Conservation (phyloP, 2,113 vertebrate genomes). For the Edolisoma coerulescens region DNA sequence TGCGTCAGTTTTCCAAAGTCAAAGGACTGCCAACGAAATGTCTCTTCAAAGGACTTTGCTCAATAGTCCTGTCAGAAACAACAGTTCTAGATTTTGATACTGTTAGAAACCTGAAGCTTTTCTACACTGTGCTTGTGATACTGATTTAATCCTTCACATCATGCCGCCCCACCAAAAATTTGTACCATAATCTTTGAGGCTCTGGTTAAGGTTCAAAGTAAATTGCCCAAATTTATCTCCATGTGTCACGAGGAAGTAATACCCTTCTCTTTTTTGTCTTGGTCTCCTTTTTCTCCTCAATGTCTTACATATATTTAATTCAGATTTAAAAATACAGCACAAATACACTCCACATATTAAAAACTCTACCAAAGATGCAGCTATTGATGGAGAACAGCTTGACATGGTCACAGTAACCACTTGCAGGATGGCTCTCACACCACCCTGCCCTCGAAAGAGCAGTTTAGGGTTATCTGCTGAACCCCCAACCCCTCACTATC, state of each 20-base stretch:
- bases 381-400: background rate
- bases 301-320: background rate
- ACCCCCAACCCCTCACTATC: background rate
- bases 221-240: background rate
- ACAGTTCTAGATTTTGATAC: background rate
- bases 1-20: background rate
- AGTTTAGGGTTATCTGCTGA: background rate
- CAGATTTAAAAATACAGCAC: background rate
- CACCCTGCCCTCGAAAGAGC: background rate
- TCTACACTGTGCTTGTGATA: background rate
- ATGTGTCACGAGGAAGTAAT: background rate
- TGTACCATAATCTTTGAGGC: background rate
- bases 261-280: background rate
- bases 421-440: background rate
- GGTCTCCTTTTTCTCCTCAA: background rate
- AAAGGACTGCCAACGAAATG: background rate
- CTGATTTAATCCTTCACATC: background rate
- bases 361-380: background rate
- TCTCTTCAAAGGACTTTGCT: background rate
- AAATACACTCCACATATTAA: background rate
- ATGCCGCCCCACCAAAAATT: background rate
- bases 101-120: background rate
- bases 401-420: background rate
- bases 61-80: background rate
- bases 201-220: background rate